Percentiles rank a stretch among this genome's conserved stretches.
phyloP scores from a whole-genome alignment of 2,888 invertebrate species.

The Eustalomyia histrio region DNA sequence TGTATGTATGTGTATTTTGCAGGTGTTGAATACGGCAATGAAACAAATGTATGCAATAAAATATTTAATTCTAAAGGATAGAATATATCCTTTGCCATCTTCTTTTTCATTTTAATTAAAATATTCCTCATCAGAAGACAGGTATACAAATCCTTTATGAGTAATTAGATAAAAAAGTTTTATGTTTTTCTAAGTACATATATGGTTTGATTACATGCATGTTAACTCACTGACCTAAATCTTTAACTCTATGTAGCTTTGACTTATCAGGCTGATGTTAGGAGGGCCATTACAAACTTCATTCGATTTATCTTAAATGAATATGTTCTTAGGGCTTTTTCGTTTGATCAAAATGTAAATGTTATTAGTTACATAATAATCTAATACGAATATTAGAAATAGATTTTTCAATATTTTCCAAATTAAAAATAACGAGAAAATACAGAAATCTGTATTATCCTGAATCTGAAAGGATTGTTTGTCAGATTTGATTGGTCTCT shows the following conservation, averaged over 20 bases:
- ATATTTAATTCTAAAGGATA: not conserved
- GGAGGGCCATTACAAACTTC: no score
- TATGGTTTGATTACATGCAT: not conserved
- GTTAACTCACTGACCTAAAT: not conserved
- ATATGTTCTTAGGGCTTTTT: no score
- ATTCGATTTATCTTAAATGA: no score
- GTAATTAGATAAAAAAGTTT: slow-evolving; percentile 1
- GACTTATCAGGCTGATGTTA: no score
- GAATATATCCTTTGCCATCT: not conserved
- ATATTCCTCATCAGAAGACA: slow-evolving; percentile 26
- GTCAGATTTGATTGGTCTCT: no score
- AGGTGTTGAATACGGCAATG: not conserved
- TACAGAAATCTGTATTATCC: no score
- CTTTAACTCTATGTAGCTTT: not conserved
- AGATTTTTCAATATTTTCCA: no score
- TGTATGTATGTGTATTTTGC: not conserved
- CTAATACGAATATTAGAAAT: no score
- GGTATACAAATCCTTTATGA: slow-evolving; percentile 6
- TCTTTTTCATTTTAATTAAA: slow-evolving; percentile 32
- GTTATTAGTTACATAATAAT: no score
- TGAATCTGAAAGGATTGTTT: no score
- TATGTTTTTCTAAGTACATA: not conserved
- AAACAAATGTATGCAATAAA: not conserved
- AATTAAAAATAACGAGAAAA: no score
- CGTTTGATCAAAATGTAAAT: no score